Conservation (phyloP, 2,797 vertebrate species). For the Myiotriccus ornatus region DNA sequence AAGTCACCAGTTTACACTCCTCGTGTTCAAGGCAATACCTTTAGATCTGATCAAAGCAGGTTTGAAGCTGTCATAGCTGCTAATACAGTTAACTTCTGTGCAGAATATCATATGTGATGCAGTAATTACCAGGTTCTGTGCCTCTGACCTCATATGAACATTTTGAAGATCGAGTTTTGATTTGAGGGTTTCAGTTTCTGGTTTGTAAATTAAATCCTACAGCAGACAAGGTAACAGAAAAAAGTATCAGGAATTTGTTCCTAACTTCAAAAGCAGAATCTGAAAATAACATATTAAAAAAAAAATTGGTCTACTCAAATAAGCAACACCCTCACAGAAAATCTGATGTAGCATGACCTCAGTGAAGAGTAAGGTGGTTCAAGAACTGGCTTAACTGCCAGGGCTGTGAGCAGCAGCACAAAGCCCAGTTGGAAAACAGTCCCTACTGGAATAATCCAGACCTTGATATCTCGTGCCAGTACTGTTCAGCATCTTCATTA, state of each 20-base stretch:
- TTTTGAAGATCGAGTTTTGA: neutral
- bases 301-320: neutral
- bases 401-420: neutral
- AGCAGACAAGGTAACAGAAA: neutral
- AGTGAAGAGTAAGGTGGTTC: neutral
- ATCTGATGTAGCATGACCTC: neutral
- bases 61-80: neutral
- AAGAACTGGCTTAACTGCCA: neutral
- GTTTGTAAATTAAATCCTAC: neutral
- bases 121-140: neutral
- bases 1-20: neutral
- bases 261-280: neutral
- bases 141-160: neutral
- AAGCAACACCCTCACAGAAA: neutral
- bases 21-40: neutral
- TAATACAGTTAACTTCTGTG: neutral
- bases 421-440: neutral
- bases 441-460: neutral
- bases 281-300: neutral
- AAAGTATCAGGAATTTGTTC: neutral
- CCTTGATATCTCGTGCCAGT: rapidly evolving
- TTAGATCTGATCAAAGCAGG: neutral
- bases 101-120: rapidly evolving
- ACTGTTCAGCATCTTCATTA: neutral
- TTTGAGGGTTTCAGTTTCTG: neutral